Evolutionary conservation across 2,888 invertebrate genomes (phyloP), one percentile per base, ranked within the genome.

Genomic region (Oscheius myriophilus): DNA sequence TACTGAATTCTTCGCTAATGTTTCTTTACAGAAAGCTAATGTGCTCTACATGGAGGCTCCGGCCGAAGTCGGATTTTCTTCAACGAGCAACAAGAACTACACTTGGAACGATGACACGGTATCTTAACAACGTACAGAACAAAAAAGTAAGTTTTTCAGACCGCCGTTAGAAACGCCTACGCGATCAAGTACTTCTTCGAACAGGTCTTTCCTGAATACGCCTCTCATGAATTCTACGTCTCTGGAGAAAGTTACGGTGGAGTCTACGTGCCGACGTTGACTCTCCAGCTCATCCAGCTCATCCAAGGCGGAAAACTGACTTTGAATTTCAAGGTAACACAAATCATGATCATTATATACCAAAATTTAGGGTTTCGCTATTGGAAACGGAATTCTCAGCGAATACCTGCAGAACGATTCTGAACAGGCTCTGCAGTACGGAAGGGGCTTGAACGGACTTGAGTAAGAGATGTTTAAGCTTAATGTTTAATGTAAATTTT

Each of bases 11-110:
- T n/a, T n/a, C n/a, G n/a, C n/a, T n/a, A n/a, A n/a, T n/a, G n/a
- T 33, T 33, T 9, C 18, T 3, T 69, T 67, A 18, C 45, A 67
- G 70, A 75, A 87, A 41, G 88, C 89, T 12, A 89, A 89, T 75
- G 87, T 89, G 70, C 67, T 89, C 61, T 89, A 87, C 77, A 72
- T 89, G 68, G 89, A 89, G 81, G 86, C 89, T 1, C 89, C 89
- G 14, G 88, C 88, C n/a, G 88, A 89, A 58, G 89, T 89, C 49
- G 89, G 89, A 4, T 89, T 87, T 76, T 89, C 89, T 0, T 89
- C 88, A 76, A 83, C 87, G 2, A 80, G 79, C n/a, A 86, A 75
- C 26, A 39, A 46, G 1, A 67, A 65, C 51, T 75, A 70, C 53
- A 69, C 58, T 12, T 75, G 71, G 72, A 69, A 59, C 26, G 78